phyloP scores from a whole-genome alignment of 2,888 invertebrate species.

The Melieria crassipennis region DNA sequence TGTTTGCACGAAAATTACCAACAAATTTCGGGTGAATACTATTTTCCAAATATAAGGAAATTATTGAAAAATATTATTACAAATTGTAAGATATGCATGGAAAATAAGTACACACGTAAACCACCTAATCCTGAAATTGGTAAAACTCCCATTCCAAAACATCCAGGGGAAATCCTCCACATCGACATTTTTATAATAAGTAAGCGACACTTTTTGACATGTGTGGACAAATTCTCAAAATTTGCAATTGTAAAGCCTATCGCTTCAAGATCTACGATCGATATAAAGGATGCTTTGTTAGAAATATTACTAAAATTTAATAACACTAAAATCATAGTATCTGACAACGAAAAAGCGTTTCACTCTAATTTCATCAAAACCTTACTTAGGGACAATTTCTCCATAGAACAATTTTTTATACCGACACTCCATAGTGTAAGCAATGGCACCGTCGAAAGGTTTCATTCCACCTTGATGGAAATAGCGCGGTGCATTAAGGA shows the following conservation, averaged over 20 bases:
- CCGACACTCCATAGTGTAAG: conserved; percentile 14
- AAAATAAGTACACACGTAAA: conserved; percentile 16
- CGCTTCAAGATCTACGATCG: conserved; percentile 10
- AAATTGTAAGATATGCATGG: conserved; percentile 15
- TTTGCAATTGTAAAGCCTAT: conserved; percentile 22
- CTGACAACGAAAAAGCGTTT: conserved; percentile 23
- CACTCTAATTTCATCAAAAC: conserved; percentile 18
- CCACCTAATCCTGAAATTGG: conserved; percentile 18
- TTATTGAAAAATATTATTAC: background rate
- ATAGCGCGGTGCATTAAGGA: conserved; percentile 25
- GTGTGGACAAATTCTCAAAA: conserved; percentile 24
- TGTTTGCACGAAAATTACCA: conserved; percentile 31
- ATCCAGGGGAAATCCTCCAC: conserved; percentile 24
- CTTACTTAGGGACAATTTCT: conserved; percentile 4
- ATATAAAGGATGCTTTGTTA: conserved; percentile 17
- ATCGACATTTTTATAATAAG: conserved; percentile 15
- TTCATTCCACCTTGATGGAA: conserved; percentile 21
- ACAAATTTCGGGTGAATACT: conserved; percentile 27
- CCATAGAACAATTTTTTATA: conserved; percentile 4
- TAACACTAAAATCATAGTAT: conserved; percentile 18
- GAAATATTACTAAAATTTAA: conserved; percentile 14
- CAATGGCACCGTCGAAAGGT: conserved; percentile 16
- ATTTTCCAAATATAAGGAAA: background rate
- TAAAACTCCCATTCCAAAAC: conserved; percentile 19
- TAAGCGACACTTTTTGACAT: conserved; percentile 22